Base-by-base conservation (phyloP, 2,888 invertebrate genomes). In the Azorinus chamasolen region DNA sequence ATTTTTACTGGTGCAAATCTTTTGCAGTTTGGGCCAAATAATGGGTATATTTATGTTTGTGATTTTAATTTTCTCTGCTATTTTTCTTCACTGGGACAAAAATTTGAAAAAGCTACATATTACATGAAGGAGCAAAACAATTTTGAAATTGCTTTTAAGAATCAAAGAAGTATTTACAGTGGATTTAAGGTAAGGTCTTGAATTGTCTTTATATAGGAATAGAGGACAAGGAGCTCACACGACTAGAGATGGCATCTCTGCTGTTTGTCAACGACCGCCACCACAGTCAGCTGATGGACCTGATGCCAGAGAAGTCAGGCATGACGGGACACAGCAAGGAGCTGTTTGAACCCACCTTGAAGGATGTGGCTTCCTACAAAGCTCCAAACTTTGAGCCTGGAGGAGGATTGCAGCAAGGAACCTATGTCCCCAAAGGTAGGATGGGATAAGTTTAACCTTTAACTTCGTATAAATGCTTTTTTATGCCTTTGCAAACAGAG, bases 281-380 rank as follows among this genome's bases (percentile, higher is more conserved):
- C 0, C 98, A 99, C 94, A 98, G 97, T 83, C 98, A 98, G 92
- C 94, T 99, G 54, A 95, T 97, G 93, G 99, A 99, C 93, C 94
- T 97, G 70, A 97, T 99, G 97, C 99, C 99, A 0, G 99, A 99
- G 94, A 95, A 97, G 24, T 98, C 97, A 82, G 98, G 98, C n/a
- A 97, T 91, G 77, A 84, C 86, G 12, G 89, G 89, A 12, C 89
- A 90, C 62, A 83, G 87, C 45, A 90, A 89, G 55, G 89, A 91
- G 54, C 73, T 88, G 48, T 91, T 92, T 88, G 92, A 92, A 69
- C 87, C 89, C 4, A 91, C 88, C 1, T 83, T 92, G n/a, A 90
- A 89, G 62, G 82, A 88, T 85, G 90, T 91, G 53, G 96, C 97
- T 0, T 96, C 96, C 53, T 97, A 97, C 93, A 96, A 96, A 81